Base-by-base conservation (phyloP, 2,888 invertebrate genomes). In the Apamea sordens region DNA sequence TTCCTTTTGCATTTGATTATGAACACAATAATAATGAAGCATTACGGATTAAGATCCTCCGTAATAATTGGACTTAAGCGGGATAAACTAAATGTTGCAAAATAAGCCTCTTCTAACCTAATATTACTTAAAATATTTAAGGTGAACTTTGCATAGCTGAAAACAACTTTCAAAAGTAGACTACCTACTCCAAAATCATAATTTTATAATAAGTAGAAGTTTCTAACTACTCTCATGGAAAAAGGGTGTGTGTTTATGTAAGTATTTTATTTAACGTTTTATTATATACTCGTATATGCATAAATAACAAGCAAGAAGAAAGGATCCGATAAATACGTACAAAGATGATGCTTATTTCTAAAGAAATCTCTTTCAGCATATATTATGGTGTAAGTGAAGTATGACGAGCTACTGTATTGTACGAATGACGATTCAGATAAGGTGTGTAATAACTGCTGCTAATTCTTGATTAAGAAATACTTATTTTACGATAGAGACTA, bases 391-490 rank as follows among this genome's bases (percentile, higher is more conserved):
- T 32, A 50, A 15, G 24, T 59, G n/a, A 44, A 41, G 15, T 2
- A 21, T 32, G 24, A 28, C 18, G 59, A 53, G 69, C 21, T 69
- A 73, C 47, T 36, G 21, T 21, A 11, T 41, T 13, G 15, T n/a
- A 59, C 5, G 2, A 61, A 61, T 81, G 28, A 36, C 28, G 11
- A 77, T 70, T 68, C 10, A 63, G 44, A 56, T 72, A 77, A 63
- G 10, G 47, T 28, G 5, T 13, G 15, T 47, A 47, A 82, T 70
- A 44, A 80, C 32, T n/a, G 21, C n/a, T 41, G 50, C 21, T 73
- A 76, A 44, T 70, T 65, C 5, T 65, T 59, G 41, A 71, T 83
- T 53, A 56, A 24, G 8, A 61, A 69, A 77, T 70, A 68, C 36
- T 18, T 18, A 10, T 24, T 47, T 80, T 47, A 6, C 11, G 59